A percentile compares a stretch with the other conserved stretches of the same genome.
Conservation (phyloP, 1,140 invertebrate genomes). For the Dinothrombium tinctorium region DNA sequence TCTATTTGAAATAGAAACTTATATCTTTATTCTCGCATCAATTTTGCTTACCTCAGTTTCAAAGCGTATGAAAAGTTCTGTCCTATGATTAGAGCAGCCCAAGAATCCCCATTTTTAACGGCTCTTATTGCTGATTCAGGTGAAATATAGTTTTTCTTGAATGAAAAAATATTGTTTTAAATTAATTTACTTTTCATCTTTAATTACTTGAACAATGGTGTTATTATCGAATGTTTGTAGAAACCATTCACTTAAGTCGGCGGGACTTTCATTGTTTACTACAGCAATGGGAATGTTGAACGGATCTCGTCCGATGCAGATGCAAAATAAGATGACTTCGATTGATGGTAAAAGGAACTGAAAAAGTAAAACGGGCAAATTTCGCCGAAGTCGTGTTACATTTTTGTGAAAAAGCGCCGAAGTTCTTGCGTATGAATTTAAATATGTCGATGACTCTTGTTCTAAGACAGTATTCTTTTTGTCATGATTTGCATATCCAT, state of each 20-base stretch:
- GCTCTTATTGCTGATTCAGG: constrained; percentile 6
- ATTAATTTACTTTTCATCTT: background rate
- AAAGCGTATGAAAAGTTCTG: constrained; percentile 9
- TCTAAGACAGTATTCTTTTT: background rate
- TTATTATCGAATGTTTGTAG: constrained; percentile 11
- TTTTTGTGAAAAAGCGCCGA: constrained; percentile 72
- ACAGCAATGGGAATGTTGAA: constrained; percentile 55
- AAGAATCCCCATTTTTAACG: constrained; percentile 9
- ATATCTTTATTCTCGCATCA: too few species aligned
- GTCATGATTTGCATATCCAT: background rate
- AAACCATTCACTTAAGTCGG: constrained; percentile 7
- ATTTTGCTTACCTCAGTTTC: too few species aligned
- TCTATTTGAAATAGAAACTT: too few species aligned
- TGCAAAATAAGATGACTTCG: constrained; percentile 82
- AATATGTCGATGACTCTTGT: background rate
- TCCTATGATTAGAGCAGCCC: constrained; percentile 6
- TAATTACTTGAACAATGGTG: constrained; percentile 8
- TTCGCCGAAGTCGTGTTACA: constrained; percentile 70
- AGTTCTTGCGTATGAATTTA: constrained; percentile 20
- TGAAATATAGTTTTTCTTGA: background rate
- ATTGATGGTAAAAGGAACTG: constrained; percentile 72
- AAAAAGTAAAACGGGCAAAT: constrained; percentile 71
- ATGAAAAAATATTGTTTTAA: background rate
- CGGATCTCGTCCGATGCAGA: constrained; percentile 75
- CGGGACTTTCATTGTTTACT: constrained; percentile 46